phyloP scores from a whole-genome alignment of 2,113 vertebrate species.

The Poeciliopsis retropinna region DNA sequence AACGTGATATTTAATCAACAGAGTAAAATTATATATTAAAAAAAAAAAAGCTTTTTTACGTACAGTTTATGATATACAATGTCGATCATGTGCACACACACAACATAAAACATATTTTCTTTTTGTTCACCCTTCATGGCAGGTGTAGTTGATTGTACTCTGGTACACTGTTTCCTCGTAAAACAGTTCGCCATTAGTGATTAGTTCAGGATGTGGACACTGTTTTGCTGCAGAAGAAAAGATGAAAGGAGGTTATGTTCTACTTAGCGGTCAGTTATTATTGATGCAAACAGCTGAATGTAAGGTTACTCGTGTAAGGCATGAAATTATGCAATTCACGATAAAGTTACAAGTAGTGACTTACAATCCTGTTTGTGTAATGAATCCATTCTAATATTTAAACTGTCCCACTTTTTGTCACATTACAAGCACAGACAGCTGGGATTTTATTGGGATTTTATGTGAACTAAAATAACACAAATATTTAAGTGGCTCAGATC shows the following conservation, averaged over 20 bases:
- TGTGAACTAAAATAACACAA: background rate
- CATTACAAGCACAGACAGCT: background rate
- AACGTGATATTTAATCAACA: background rate
- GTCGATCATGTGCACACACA: background rate
- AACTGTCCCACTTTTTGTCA: background rate
- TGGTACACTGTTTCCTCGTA: conserved; percentile 74
- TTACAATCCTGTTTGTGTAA: background rate
- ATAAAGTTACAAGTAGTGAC: background rate
- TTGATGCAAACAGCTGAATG: background rate
- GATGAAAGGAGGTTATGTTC: background rate
- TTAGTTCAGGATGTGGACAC: conserved; percentile 79
- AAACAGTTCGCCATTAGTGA: conserved; percentile 75
- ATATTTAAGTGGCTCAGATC: background rate
- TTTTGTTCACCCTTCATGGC: conserved; percentile 85
- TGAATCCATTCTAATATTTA: background rate
- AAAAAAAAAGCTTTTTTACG: background rate
- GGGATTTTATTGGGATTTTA: background rate
- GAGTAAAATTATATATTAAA: background rate
- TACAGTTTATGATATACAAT: background rate
- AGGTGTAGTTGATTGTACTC: conserved; percentile 82
- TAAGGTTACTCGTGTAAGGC: background rate
- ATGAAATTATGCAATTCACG: background rate
- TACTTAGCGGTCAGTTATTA: background rate
- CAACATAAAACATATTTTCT: background rate
- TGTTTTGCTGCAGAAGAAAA: conserved; percentile 75